phyloP scores from a whole-genome alignment of 2,888 invertebrate species.

The Junonia oenone region DNA sequence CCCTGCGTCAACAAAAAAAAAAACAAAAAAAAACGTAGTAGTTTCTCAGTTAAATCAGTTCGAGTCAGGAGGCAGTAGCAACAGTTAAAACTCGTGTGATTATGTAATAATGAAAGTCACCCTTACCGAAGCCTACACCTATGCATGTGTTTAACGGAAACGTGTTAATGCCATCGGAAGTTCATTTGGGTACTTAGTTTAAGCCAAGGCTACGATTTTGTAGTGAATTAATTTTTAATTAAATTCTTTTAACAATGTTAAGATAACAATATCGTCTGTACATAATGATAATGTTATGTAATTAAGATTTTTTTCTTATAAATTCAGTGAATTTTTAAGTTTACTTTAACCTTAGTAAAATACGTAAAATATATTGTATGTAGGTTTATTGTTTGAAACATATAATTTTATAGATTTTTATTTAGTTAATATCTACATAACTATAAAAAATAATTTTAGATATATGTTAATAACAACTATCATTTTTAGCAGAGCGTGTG shows the following conservation, averaged over 20 bases:
- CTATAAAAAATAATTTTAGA: too few species aligned
- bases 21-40: too few species aligned
- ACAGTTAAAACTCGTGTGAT: too few species aligned
- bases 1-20: too few species aligned
- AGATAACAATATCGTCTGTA: neutral
- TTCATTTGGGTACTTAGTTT: constrained; percentile 10
- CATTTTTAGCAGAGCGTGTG: too few species aligned
- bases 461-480: too few species aligned
- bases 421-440: neutral
- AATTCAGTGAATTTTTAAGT: neutral
- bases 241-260: neutral
- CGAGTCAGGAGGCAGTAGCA: too few species aligned
- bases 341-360: neutral
- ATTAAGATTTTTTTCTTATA: neutral
- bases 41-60: too few species aligned
- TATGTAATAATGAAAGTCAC: constrained; percentile 36
- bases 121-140: constrained; percentile 39
- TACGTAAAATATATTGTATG: too few species aligned
- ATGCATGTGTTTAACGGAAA: constrained; percentile 46
- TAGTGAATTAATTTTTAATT: neutral
- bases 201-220: neutral
- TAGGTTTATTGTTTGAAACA: too few species aligned
- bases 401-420: neutral
- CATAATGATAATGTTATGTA: neutral
- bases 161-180: constrained; percentile 39